Evolutionary conservation across 2,797 vertebrate genomes (phyloP).

Genomic region (Aplochiton taeniatus): DNA sequence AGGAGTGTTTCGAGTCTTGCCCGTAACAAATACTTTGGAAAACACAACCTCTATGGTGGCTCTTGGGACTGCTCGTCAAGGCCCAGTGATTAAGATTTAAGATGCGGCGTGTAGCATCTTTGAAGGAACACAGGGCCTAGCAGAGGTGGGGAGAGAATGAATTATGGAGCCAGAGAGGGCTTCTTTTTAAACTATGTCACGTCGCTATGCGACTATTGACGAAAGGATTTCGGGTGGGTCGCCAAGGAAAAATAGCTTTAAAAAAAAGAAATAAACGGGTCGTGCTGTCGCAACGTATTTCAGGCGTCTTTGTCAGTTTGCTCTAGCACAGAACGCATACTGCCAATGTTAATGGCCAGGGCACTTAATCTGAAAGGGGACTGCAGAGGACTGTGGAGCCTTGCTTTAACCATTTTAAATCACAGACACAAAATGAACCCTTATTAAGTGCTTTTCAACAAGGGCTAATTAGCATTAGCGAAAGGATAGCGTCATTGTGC

Average conservation of each 20-base stretch:
- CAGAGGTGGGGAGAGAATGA: constrained; percentile 7
- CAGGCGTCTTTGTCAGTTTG: constrained; percentile 33
- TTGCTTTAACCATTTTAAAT: constrained; percentile 16
- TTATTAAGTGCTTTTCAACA: constrained; percentile 8
- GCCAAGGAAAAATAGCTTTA: no score
- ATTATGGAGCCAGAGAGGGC: constrained; percentile 10
- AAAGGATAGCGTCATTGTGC: neutral
- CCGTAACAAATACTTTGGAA: neutral
- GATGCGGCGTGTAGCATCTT: neutral
- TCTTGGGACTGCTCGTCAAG: neutral
- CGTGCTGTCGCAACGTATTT: constrained; percentile 40
- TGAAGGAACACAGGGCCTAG: neutral
- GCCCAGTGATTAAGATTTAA: constrained; percentile 4
- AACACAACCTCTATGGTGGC: neutral
- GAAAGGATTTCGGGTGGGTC: constrained; percentile 18
- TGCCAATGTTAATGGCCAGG: neutral
- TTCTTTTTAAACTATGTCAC: constrained; percentile 24
- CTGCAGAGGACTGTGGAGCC: no score
- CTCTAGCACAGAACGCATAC: neutral
- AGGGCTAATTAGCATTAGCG: neutral
- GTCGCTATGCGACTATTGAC: constrained; percentile 22
- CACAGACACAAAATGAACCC: constrained; percentile 19
- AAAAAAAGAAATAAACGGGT: constrained; percentile 7
- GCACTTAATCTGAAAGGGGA: neutral
- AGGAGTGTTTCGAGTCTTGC: neutral